Percentiles rank a stretch among this genome's conserved stretches.
Evolutionary conservation across 1,140 invertebrate genomes (phyloP).

Genomic region (Heterodera schachtii): DNA sequence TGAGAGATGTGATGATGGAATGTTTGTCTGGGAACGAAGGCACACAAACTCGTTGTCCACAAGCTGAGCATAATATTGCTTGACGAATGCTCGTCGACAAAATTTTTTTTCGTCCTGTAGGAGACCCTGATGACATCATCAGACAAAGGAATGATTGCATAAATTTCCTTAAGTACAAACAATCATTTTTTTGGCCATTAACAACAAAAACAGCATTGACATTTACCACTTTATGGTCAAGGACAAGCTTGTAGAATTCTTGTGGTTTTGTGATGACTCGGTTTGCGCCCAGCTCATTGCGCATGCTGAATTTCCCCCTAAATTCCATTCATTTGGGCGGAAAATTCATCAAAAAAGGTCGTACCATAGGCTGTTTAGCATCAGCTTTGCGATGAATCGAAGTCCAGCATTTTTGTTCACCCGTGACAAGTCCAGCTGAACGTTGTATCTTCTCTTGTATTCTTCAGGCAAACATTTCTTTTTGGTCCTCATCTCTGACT

Average conservation of each 20-base stretch:
- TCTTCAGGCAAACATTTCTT: not conserved
- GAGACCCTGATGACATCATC: not conserved
- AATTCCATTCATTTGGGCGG: not conserved
- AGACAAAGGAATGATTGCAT: not conserved
- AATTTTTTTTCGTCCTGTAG: not conserved
- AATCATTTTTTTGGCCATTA: no score
- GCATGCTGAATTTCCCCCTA: constrained; percentile 12
- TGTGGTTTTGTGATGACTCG: not conserved
- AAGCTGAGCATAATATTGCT: not conserved
- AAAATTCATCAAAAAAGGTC: not conserved
- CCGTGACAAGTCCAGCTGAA: not conserved
- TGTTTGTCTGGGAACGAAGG: no score
- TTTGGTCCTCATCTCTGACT: not conserved
- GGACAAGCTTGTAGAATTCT: not conserved
- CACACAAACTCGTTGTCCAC: not conserved
- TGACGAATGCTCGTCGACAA: not conserved
- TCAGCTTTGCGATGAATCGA: constrained; percentile 1
- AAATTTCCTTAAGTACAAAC: not conserved
- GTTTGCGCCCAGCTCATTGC: not conserved
- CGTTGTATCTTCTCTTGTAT: not conserved
- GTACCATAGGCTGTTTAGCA: not conserved
- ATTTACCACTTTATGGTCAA: constrained; percentile 3
- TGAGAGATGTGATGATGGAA: no score
- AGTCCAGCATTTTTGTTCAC: not conserved
- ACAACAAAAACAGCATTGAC: no score